These are phyloP conservation scores for Madoqua kirkii DNA, from an alignment of 2,113 vertebrate species.

Conservation along the genomic window DNA sequence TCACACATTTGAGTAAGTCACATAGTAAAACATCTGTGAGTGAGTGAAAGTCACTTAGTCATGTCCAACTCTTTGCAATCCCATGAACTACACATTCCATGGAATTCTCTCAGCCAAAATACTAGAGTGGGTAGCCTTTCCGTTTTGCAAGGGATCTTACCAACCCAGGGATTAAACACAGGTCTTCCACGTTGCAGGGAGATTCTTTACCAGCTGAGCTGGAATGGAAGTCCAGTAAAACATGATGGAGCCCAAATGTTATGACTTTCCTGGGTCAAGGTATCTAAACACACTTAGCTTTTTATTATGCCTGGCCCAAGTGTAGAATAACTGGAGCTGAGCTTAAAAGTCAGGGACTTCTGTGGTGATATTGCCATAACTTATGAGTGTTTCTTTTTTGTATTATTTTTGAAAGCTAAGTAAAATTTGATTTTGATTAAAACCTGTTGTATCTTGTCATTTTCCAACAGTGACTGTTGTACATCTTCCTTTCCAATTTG, in stretches of 20 bases:
- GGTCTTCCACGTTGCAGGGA: not conserved
- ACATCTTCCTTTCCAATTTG: not conserved
- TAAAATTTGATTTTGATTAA: not conserved
- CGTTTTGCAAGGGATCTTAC: not conserved
- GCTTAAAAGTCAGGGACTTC: not conserved
- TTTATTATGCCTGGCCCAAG: not conserved
- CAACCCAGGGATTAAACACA: not conserved
- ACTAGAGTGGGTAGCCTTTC: not conserved
- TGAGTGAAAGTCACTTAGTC: not conserved
- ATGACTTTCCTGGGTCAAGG: not conserved
- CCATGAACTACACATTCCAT: not conserved
- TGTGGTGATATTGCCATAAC: not conserved
- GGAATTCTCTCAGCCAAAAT: not conserved
- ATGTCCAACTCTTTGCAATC: not conserved
- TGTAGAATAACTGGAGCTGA: not conserved
- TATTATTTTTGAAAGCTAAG: not conserved
- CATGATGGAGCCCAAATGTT: not conserved
- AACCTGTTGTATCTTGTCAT: not conserved
- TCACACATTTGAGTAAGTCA: not conserved
- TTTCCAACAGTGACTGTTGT: not conserved
- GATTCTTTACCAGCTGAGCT: not conserved
- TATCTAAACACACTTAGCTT: not conserved
- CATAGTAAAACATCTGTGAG: not conserved
- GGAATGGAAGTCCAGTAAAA: not conserved
- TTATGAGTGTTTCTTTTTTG: not conserved